These are phyloP conservation scores for Calliopsis andreniformis DNA, from an alignment of 1,140 invertebrate genomes.

Conservation along the genomic window DNA sequence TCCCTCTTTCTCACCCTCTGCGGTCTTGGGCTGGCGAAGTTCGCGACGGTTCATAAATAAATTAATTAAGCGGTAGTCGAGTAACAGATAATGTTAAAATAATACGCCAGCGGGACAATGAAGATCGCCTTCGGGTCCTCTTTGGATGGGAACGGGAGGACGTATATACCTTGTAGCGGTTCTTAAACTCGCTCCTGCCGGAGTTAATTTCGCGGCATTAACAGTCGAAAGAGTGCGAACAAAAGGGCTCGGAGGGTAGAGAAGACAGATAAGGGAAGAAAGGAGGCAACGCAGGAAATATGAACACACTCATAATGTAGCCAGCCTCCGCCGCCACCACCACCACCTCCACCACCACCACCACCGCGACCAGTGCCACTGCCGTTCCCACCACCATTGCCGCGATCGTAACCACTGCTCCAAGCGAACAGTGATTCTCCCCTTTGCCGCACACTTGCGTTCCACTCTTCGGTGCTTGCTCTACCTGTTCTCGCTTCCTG, in stretches of 20 bases:
- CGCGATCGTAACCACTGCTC: slow-evolving; percentile 42
- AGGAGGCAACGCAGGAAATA: slow-evolving; percentile 75
- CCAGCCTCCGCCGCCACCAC: slow-evolving; percentile 42
- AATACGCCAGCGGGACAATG: slow-evolving; percentile 74
- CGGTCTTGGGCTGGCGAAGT: background rate
- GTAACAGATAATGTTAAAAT: slow-evolving; percentile 79
- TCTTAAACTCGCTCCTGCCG: slow-evolving; percentile 77
- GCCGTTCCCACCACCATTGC: too few relatives aligned
- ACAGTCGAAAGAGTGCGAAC: slow-evolving; percentile 81
- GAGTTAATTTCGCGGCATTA: slow-evolving; percentile 81
- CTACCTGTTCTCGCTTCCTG: background rate
- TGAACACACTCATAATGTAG: slow-evolving; percentile 77
- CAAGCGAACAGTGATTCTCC: slow-evolving; percentile 59
- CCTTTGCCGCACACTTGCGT: slow-evolving; percentile 26
- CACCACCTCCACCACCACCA: slow-evolving; percentile 3
- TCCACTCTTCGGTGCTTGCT: background rate
- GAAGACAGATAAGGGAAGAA: slow-evolving; percentile 77
- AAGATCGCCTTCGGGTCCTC: slow-evolving; percentile 42
- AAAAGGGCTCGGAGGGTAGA: slow-evolving; percentile 76
- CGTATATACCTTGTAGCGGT: slow-evolving; percentile 64
- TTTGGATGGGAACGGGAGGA: slow-evolving; percentile 9
- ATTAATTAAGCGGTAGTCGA: slow-evolving; percentile 76
- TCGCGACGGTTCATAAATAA: slow-evolving; percentile 73
- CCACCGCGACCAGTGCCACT: slow-evolving; percentile 21
- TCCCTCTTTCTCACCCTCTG: background rate